These are phyloP conservation scores for Alloplasta piceator DNA, from an alignment of 2,888 invertebrate genomes.

Conservation along the genomic window DNA sequence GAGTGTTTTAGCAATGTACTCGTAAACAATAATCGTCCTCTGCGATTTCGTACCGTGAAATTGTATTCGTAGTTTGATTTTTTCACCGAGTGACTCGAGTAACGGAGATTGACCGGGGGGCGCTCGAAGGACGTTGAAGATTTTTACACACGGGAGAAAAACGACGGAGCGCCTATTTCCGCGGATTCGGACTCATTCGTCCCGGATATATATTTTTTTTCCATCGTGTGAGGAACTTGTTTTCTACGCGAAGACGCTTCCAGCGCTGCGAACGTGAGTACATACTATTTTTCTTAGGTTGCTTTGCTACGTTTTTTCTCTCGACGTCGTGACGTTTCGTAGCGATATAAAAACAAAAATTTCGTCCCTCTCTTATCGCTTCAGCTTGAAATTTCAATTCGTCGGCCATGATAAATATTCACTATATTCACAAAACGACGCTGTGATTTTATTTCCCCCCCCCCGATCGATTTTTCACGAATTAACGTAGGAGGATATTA, in stretches of 20 bases:
- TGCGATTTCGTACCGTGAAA: not conserved
- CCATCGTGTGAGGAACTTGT: conserved; percentile 41
- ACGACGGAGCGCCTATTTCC: not conserved
- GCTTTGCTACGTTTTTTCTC: conserved; percentile 13
- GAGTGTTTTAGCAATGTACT: conserved; percentile 58
- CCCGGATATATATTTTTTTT: conserved; percentile 50
- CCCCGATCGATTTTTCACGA: conserved; percentile 1
- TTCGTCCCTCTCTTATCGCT: not conserved
- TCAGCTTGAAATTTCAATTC: not conserved
- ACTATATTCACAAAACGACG: too few species aligned
- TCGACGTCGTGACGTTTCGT: conserved; percentile 33
- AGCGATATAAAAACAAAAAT: not conserved
- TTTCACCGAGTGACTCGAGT: conserved; percentile 20
- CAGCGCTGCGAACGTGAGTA: conserved; percentile 50
- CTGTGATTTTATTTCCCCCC: too few species aligned
- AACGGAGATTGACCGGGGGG: too few species aligned
- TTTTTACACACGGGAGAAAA: conserved; percentile 3
- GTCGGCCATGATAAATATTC: too few species aligned
- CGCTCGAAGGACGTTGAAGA: not conserved
- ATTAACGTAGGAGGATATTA: not conserved
- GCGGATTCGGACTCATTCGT: not conserved
- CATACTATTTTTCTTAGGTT: conserved; percentile 29
- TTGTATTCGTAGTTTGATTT: not conserved
- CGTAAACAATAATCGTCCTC: conserved; percentile 46
- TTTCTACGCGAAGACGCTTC: conserved; percentile 39